Percentiles rank a stretch among this genome's conserved stretches.
Conservation (phyloP, 2,113 vertebrate species). For the Cettia cetti region DNA sequence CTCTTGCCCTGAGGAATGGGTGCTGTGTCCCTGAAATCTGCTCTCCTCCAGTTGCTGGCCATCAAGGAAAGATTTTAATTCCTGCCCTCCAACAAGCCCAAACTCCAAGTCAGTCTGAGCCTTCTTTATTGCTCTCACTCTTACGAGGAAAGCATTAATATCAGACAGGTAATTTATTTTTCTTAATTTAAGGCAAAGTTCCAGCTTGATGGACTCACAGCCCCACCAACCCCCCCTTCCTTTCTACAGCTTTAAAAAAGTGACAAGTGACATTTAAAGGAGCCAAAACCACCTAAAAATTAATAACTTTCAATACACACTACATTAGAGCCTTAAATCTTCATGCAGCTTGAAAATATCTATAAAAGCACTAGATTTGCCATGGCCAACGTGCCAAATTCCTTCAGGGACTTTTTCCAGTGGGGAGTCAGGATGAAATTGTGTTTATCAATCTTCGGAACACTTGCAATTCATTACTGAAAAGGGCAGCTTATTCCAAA, state of each 20-base stretch:
- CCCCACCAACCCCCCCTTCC: not conserved
- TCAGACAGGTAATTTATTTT: not conserved
- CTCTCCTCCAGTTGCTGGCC: too few species aligned
- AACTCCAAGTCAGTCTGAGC: not conserved
- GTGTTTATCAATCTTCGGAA: constrained; percentile 5
- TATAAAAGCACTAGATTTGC: not conserved
- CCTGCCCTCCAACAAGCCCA: not conserved
- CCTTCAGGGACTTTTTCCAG: not conserved
- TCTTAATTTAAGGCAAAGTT: not conserved
- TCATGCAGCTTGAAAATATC: not conserved
- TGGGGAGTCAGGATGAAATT: not conserved
- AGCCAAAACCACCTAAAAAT: not conserved
- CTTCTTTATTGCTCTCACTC: not conserved
- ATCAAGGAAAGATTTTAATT: not conserved
- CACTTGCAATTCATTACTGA: not conserved
- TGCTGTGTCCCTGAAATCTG: not conserved
- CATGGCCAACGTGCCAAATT: not conserved
- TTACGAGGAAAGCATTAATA: not conserved
- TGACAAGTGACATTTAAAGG: not conserved
- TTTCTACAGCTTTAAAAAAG: not conserved
- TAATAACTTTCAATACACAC: not conserved
- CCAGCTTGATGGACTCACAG: not conserved
- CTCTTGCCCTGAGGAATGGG: not conserved
- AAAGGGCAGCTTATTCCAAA: not conserved
- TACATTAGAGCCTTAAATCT: not conserved